Evolutionary conservation across 2,888 invertebrate genomes (phyloP), one percentile per base, ranked within the genome.

Genomic region (Sclerodermus sp.): DNA sequence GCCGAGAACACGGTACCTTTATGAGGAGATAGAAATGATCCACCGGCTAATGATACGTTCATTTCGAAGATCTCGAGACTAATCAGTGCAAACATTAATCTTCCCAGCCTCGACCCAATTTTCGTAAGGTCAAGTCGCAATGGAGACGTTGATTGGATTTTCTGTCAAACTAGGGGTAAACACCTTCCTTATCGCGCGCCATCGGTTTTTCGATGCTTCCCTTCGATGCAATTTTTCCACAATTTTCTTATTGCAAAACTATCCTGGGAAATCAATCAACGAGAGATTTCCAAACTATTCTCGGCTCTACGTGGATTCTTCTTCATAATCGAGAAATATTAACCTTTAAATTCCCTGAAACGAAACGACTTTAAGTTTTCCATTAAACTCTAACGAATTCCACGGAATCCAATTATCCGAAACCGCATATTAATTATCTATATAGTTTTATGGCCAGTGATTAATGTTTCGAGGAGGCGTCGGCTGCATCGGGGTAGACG

Each of bases 401-500:
- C 57, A 23, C 23, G 50, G 59, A 57, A 65, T 62, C 65, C 64
- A 70, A 68, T 68, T 70, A 70, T 63, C 64, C 65, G 61, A 67
- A 67, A 68, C 63, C 66, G 56, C 65, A 60, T 70, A 73, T 70
- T 67, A 71, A 68, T 73, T 72, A 70, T 66, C 63, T 56, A 53
- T 60, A 70, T 67, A 67, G 66, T 69, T 70, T 70, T 68, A 66
- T 57, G 64, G 56, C 60, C 68, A 58, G 60, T 72, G 67, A 71
- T 67, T 68, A 67, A 72, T 70, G 66, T 54, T 52, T 83, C 34
- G 83, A 72, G 83, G 80, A 71, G 73, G 91, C 91, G 79, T 91
- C 91, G 89, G 36, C 90, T 90, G 75, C 89, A 89, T 76, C 90
- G 90, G 62, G 89, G 89, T 89, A 67, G 89, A 90, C 52, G 87